Percentiles rank a stretch among this genome's conserved stretches.
Conservation (phyloP, 2,888 invertebrate genomes). For the Timandra comae region DNA sequence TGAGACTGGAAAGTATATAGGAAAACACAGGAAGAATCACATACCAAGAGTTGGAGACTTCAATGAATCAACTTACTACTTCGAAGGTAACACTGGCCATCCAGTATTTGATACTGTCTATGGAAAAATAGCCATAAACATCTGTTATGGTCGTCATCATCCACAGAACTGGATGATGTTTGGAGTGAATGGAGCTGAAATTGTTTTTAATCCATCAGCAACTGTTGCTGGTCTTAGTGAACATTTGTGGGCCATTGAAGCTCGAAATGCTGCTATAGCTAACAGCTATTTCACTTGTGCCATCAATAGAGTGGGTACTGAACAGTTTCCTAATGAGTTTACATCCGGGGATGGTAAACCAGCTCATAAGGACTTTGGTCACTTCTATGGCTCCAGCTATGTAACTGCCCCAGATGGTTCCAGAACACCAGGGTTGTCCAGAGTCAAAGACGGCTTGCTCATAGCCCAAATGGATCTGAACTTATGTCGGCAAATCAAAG, state of each 20-base stretch:
- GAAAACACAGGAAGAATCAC: constrained; percentile 98
- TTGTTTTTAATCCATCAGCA: constrained; percentile 99
- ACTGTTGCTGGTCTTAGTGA: constrained; percentile 90
- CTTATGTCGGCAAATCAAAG: constrained; percentile 94
- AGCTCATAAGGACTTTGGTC: constrained; percentile 93
- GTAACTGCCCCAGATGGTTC: constrained; percentile 95
- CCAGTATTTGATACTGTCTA: constrained; percentile 93
- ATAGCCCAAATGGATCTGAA: constrained; percentile 95
- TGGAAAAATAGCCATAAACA: constrained; percentile 95
- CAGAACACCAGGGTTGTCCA: constrained; percentile 90
- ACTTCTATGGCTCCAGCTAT: constrained; percentile 98
- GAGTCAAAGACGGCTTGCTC: constrained; percentile 89
- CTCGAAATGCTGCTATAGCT: constrained; percentile 96
- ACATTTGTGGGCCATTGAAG: constrained; percentile 97
- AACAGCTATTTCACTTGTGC: constrained; percentile 97
- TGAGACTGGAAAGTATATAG: constrained; percentile 89
- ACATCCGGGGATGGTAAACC: constrained; percentile 80
- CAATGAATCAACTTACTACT: constrained; percentile 98
- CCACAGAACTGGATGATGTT: constrained; percentile 99
- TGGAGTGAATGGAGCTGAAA: constrained; percentile 98
- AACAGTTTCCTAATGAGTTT: constrained; percentile 81
- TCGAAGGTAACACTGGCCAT: constrained; percentile 97
- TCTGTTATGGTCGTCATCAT: constrained; percentile 99
- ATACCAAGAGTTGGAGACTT: constrained; percentile 99
- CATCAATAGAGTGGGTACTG: constrained; percentile 95